These are phyloP conservation scores for Junonia oenone DNA, from an alignment of 2,888 invertebrate genomes.

Conservation along the genomic window DNA sequence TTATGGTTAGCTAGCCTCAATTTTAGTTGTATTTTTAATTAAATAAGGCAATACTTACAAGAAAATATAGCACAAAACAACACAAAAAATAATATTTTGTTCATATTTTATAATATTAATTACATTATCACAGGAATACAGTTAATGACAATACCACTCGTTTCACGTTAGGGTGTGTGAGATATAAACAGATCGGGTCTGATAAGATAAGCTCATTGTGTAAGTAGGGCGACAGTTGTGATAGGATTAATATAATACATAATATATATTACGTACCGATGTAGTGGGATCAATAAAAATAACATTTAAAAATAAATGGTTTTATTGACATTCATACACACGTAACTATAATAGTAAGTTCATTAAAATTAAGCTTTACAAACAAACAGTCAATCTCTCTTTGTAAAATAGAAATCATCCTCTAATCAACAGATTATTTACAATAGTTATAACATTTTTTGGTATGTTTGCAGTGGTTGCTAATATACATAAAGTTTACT, in stretches of 20 bases:
- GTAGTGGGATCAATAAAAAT: too few species aligned
- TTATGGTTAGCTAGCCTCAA: background rate
- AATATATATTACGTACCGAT: too few species aligned
- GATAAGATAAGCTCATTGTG: constrained; percentile 62
- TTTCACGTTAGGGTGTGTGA: constrained; percentile 16
- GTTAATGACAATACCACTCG: constrained; percentile 1
- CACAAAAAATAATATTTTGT: constrained; percentile 33
- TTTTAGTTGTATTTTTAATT: background rate
- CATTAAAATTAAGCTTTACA: background rate
- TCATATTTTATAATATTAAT: constrained; percentile 39
- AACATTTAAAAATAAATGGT: constrained; percentile 19
- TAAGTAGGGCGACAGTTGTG: constrained; percentile 34
- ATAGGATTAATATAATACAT: constrained; percentile 1
- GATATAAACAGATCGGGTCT: constrained; percentile 32
- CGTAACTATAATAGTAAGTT: background rate
- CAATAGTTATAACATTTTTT: background rate
- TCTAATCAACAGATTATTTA: background rate
- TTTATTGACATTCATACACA: constrained; percentile 26
- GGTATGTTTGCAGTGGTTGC: background rate
- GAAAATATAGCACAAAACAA: constrained; percentile 30
- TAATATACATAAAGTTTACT: background rate
- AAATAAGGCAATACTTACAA: constrained; percentile 43
- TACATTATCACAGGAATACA: constrained; percentile 30
- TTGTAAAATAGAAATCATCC: background rate
- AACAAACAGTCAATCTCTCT: constrained; percentile 4